phyloP scores from a whole-genome alignment of 1,140 invertebrate species.

The Drosophila bifasciata region DNA sequence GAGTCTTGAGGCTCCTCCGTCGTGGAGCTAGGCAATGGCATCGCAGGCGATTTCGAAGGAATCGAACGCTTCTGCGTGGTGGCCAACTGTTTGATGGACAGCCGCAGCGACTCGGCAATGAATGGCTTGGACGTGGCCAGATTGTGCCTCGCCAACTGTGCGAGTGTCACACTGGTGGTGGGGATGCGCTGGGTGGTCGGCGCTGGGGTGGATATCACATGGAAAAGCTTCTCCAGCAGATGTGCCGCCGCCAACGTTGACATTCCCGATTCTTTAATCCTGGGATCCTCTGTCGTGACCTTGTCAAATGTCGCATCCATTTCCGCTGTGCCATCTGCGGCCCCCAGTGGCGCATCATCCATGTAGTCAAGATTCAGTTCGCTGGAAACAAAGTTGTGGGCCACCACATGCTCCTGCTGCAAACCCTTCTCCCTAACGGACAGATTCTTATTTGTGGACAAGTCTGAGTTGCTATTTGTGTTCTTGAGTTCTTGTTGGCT shows the following conservation, averaged over 20 bases:
- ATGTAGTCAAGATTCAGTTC: conserved; percentile 51
- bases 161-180: conserved; percentile 32
- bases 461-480: conserved; percentile 18
- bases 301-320: conserved; percentile 2
- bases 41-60: neutral
- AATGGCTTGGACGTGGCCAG: conserved; percentile 64
- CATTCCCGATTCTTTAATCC: conserved; percentile 29
- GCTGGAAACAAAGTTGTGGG: conserved; percentile 36
- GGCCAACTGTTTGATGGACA: conserved; percentile 58
- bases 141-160: conserved; percentile 60
- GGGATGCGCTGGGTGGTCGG: conserved; percentile 4
- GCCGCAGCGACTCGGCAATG: conserved; percentile 55
- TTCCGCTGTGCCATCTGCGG: neutral
- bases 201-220: conserved; percentile 44
- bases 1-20: conserved; percentile 37
- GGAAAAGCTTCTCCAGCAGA: conserved; percentile 49
- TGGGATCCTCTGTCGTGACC: conserved; percentile 12
- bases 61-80: conserved; percentile 25
- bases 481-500: conserved; percentile 3
- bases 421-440: conserved; percentile 15
- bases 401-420: conserved; percentile 12
- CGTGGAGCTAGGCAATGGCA: neutral
- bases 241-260: conserved; percentile 56
- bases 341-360: conserved; percentile 39
- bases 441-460: conserved; percentile 3